phyloP scores from a whole-genome alignment of 1,140 invertebrate genomes.

The Drosophila funebris region DNA sequence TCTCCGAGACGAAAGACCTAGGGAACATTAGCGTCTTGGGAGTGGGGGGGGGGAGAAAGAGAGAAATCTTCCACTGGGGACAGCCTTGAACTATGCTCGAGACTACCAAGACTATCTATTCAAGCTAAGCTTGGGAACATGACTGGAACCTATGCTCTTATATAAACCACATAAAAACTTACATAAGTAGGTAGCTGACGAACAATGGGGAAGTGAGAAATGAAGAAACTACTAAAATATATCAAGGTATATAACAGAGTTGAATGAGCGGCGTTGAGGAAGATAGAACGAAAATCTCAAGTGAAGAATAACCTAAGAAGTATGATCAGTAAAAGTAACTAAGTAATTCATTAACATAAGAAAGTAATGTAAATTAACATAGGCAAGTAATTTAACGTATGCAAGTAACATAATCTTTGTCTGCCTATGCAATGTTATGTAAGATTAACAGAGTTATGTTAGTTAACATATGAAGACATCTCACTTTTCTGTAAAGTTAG shows the following conservation, averaged over 20 bases:
- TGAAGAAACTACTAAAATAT: not conserved
- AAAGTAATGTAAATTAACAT: not conserved
- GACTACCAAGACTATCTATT: conserved; percentile 16
- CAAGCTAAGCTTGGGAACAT: conserved; percentile 42
- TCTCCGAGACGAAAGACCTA: not conserved
- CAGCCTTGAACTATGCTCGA: conserved; percentile 40
- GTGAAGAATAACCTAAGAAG: not conserved
- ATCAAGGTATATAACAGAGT: not conserved
- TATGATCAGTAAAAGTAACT: too few relatives aligned
- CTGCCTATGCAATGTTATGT: too few relatives aligned
- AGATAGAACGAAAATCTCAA: not conserved
- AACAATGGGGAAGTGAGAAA: not conserved
- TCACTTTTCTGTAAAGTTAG: too few relatives aligned
- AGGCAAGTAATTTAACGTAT: not conserved
- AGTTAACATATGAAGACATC: not conserved
- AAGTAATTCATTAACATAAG: too few relatives aligned
- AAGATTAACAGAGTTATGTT: not conserved
- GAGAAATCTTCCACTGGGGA: not conserved
- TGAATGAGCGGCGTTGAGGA: not conserved
- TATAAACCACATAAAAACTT: conserved; percentile 4
- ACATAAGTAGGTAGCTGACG: conserved; percentile 9
- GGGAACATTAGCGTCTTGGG: not conserved
- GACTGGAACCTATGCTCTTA: conserved; percentile 23
- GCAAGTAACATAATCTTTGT: not conserved
- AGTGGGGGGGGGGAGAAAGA: too few relatives aligned